These are phyloP conservation scores for Tinea trinotella DNA, from an alignment of 2,888 invertebrate species.

Conservation along the genomic window DNA sequence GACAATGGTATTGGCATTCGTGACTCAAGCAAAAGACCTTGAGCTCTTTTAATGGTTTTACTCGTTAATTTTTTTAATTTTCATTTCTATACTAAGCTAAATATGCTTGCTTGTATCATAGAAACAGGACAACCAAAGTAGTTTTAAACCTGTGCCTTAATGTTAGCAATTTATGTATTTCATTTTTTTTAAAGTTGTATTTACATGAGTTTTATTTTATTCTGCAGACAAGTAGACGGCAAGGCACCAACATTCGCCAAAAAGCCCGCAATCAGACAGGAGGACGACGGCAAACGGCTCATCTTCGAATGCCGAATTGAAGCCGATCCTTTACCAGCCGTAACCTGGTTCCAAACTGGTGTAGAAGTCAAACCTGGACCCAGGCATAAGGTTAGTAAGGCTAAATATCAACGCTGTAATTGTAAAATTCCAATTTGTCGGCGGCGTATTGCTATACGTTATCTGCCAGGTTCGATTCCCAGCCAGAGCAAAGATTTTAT, in stretches of 20 bases:
- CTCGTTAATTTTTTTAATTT: conserved; percentile 15
- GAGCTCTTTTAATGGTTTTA: no score
- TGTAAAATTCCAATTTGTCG: no score
- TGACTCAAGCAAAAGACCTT: no score
- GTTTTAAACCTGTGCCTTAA: no score
- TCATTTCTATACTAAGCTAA: no score
- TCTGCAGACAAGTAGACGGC: conserved; percentile 94
- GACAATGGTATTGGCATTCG: no score
- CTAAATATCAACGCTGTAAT: no score
- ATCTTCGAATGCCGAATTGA: conserved; percentile 95
- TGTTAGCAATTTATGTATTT: conserved; percentile 23
- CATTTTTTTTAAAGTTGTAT: conserved; percentile 18
- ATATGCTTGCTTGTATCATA: no score
- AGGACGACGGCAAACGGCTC: conserved; percentile 94
- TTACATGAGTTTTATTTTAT: conserved; percentile 18
- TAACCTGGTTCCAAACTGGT: conserved; percentile 93
- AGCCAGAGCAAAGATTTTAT: no score
- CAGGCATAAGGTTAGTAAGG: conserved; percentile 83
- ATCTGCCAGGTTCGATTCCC: no score
- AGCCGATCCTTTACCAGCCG: conserved; percentile 91
- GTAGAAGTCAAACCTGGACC: conserved; percentile 83
- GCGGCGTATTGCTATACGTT: no score
- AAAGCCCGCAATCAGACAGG: conserved; percentile 97
- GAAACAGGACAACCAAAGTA: no score
- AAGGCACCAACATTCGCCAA: conserved; percentile 98